Conservation (phyloP, 1,140 invertebrate species). For the Centruroides sculpturatus region DNA sequence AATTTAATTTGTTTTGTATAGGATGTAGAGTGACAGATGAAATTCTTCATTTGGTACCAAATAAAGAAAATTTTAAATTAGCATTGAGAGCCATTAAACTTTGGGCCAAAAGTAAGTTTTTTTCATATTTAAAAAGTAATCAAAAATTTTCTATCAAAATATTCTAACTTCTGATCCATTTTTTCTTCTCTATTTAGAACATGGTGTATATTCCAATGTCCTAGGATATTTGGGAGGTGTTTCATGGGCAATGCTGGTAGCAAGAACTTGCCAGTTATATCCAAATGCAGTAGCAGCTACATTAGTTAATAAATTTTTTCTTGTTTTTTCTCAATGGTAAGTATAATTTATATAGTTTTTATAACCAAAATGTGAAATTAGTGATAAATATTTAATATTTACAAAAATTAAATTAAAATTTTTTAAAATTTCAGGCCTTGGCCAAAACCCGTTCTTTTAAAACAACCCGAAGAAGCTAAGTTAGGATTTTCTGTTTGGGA, state of each 20-base stretch:
- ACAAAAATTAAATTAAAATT: too few relatives aligned
- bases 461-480: slow-evolving; percentile 65
- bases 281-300: slow-evolving; percentile 91
- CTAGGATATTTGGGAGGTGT: slow-evolving; percentile 96
- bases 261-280: slow-evolving; percentile 94
- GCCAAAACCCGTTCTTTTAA: slow-evolving; percentile 92
- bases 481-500: slow-evolving; percentile 90
- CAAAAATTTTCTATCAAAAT: too few relatives aligned
- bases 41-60: slow-evolving; percentile 87
- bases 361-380: too few relatives aligned
- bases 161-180: too few relatives aligned
- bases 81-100: slow-evolving; percentile 90
- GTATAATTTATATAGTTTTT: too few relatives aligned
- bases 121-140: too few relatives aligned
- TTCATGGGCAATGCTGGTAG: slow-evolving; percentile 98
- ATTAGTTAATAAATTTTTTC: slow-evolving; percentile 94
- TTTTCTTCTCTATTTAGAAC: slow-evolving; percentile 25
- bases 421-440: slow-evolving; percentile 43
- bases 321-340: slow-evolving; percentile 85
- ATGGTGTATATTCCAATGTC: slow-evolving; percentile 96
- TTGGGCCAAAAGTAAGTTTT: slow-evolving; percentile 72
- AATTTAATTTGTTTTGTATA: too few relatives aligned
- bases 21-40: slow-evolving; percentile 93
- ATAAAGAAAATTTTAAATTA: slow-evolving; percentile 84
- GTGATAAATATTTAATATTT: too few relatives aligned